Evolutionary conservation across 1,140 invertebrate genomes (phyloP), one percentile per base, ranked within the genome.

Genomic region (Drosophila chauvacae): DNA sequence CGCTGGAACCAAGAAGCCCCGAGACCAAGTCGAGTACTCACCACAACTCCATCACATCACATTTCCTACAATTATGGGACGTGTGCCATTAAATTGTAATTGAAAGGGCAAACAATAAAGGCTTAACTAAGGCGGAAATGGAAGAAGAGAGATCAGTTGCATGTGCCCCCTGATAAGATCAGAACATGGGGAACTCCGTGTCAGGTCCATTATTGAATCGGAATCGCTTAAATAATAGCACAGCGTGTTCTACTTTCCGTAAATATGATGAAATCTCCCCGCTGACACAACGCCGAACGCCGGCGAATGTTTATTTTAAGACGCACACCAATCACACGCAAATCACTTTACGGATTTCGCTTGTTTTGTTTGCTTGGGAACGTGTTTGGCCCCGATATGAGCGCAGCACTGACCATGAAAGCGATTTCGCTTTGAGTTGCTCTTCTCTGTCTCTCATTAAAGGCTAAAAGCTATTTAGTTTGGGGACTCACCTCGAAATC

Each of bases 401-500:
- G 30, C 48, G 50, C 48, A 41, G 59, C 61, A 66, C 45, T 66
- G 81, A 63, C 77, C 77, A 33, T 73, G 72, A 71, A 68, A 45
- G 26, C 57, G 51, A 58, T 66, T 56, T 48, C 18, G 39, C 11
- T 50, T 72, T 23, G 14, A 14, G 20, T 20, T 18, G 13, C 18
- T 55, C 7, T 55, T 55, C 7, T 55, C 4, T 37, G 18, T 4
- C 48, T 13, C 41, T 37, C 20, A 62, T 28, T 23, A 41, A 0
- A 13, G 23, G 44, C 45, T 23, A 41, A 0, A 13, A 18, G 44
- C 45, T 59, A 35, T 51, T 39, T 44, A 16, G 18, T 33, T 23
- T 23, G 30, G 30, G 23, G 35, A 94, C 94, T 93, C 92, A 98
- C 97, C 95, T 98, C 97, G 91, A 97, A 97, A 94, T 98, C 98